Percentiles rank a stretch among this genome's conserved stretches.
These are phyloP conservation scores for Leucoraja erinaceus DNA, from an alignment of 2,113 vertebrate genomes.

Conservation along the genomic window DNA sequence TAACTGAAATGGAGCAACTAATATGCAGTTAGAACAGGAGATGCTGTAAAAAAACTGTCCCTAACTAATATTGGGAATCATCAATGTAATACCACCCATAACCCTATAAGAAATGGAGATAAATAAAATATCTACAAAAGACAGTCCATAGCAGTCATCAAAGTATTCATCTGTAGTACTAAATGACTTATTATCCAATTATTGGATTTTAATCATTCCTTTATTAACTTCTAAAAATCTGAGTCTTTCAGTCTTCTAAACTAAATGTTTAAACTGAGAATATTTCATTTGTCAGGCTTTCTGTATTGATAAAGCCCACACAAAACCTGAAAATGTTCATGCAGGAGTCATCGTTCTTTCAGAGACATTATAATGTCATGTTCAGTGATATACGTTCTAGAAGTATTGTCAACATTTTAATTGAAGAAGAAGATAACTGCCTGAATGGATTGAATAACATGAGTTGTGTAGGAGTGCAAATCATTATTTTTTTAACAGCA, in stretches of 20 bases:
- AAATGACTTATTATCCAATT: neutral
- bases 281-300: neutral
- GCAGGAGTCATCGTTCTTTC: neutral
- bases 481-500: neutral
- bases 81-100: neutral
- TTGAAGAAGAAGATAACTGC: neutral
- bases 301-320: neutral
- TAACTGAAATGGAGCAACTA: neutral
- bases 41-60: neutral
- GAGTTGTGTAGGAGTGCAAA: neutral
- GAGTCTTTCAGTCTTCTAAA: neutral
- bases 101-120: neutral
- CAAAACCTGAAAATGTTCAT: neutral
- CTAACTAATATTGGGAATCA: neutral
- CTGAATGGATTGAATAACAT: neutral
- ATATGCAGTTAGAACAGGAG: neutral
- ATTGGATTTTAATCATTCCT: slow-evolving; percentile 15
- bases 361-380: slow-evolving; percentile 24
- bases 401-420: neutral
- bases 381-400: neutral
- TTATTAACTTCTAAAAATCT: slow-evolving; percentile 28
- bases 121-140: neutral
- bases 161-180: neutral
- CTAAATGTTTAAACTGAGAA: neutral
- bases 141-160: neutral